Conservation (phyloP, 2,797 vertebrate species). For the Onychomys leucogaster region DNA sequence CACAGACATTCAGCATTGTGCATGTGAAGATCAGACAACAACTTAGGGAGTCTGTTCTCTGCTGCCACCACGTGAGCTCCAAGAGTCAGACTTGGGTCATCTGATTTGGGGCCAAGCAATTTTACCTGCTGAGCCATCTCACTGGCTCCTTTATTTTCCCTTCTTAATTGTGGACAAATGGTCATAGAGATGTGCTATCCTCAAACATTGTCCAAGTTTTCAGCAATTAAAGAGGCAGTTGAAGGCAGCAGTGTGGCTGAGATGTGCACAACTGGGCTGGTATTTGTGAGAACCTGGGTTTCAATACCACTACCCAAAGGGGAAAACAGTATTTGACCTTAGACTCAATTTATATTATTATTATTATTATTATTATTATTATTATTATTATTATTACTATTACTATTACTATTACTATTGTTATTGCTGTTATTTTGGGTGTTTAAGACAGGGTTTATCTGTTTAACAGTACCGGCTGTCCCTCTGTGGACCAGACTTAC, state of each 20-base stretch:
- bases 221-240: not conserved
- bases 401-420: not conserved
- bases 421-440: not conserved
- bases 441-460: not conserved
- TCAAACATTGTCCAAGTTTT: not conserved
- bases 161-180: constrained; percentile 13
- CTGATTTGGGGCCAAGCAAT: not conserved
- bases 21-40: not conserved
- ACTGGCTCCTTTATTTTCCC: not conserved
- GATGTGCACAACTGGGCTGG: too few species aligned
- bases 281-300: not conserved
- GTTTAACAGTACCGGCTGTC: not conserved
- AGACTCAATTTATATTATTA: not conserved
- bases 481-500: not conserved
- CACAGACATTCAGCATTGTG: not conserved
- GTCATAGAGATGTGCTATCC: not conserved
- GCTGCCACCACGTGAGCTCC: not conserved
- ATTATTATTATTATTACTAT: not conserved
- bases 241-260: not conserved
- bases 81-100: not conserved
- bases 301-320: not conserved
- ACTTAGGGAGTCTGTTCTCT: too few species aligned
- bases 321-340: not conserved
- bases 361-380: not conserved
- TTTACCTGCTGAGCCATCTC: not conserved